A percentile compares a stretch with the other conserved stretches of the same genome.
phyloP scores from a whole-genome alignment of 2,797 vertebrate genomes.

The Hydrophis major region DNA sequence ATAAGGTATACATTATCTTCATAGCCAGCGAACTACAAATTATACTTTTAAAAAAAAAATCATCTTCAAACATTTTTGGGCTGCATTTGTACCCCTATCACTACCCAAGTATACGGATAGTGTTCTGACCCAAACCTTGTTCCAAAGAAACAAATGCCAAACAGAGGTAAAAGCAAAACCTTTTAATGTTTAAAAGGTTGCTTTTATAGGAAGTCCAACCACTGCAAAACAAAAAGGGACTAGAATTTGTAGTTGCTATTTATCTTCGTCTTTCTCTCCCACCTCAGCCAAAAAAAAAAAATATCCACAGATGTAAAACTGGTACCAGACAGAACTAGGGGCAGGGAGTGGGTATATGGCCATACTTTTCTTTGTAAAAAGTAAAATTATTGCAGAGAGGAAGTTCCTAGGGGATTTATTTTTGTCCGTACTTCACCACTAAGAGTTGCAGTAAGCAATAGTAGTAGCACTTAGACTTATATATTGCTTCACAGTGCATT shows the following conservation, averaged over 20 bases:
- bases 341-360: background rate
- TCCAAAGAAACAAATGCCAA: too few species aligned
- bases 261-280: background rate
- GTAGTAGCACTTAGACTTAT: background rate
- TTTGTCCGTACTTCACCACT: background rate
- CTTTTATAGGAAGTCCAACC: background rate
- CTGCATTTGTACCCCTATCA: background rate
- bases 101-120: background rate
- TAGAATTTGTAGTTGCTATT: background rate
- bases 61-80: background rate
- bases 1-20: background rate
- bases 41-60: background rate
- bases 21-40: background rate
- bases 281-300: background rate
- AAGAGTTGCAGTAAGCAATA: background rate
- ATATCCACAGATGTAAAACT: too few species aligned
- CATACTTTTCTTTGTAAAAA: background rate
- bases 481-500: background rate
- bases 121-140: too few species aligned
- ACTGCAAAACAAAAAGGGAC: background rate
- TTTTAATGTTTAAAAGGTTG: too few species aligned
- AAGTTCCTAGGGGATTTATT: background rate
- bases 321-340: background rate
- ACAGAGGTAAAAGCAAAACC: too few species aligned
- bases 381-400: background rate